These are phyloP conservation scores for Drosophila seguyi DNA, from an alignment of 1,140 invertebrate species.

Conservation along the genomic window DNA sequence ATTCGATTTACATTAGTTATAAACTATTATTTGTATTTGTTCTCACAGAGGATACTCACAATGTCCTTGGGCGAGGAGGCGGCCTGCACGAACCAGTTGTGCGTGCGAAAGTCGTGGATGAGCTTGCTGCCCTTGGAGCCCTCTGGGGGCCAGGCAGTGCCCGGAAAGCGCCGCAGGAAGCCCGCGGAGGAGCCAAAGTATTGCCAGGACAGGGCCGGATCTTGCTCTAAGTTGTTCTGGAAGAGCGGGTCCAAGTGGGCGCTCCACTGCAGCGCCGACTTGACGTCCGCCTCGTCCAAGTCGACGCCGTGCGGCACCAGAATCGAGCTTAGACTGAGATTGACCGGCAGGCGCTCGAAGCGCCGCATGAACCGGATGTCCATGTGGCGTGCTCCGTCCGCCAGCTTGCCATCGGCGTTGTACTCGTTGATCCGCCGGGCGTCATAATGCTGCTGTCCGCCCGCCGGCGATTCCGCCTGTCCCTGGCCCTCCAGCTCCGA, in stretches of 20 bases:
- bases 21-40: not conserved
- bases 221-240: conserved; percentile 95
- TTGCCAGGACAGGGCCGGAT: conserved; percentile 97
- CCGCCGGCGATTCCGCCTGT: conserved; percentile 41
- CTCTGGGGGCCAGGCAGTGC: conserved; percentile 91
- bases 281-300: conserved; percentile 90
- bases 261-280: conserved; percentile 96
- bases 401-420: conserved; percentile 89
- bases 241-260: conserved; percentile 95
- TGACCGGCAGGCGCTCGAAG: conserved; percentile 93
- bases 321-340: conserved; percentile 94
- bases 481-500: conserved; percentile 86
- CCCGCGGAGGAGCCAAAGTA: conserved; percentile 97
- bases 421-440: conserved; percentile 90
- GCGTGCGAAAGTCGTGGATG: conserved; percentile 94
- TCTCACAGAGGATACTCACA: conserved; percentile 64
- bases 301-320: conserved; percentile 94
- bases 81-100: conserved; percentile 97
- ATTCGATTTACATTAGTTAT: not conserved
- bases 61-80: conserved; percentile 99
- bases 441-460: conserved; percentile 88
- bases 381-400: conserved; percentile 89
- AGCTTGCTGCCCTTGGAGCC: conserved; percentile 88
- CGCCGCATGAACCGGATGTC: conserved; percentile 90
- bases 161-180: conserved; percentile 96